Conservation (phyloP, 2,888 invertebrate species). For the Phaedon cochleariae region DNA sequence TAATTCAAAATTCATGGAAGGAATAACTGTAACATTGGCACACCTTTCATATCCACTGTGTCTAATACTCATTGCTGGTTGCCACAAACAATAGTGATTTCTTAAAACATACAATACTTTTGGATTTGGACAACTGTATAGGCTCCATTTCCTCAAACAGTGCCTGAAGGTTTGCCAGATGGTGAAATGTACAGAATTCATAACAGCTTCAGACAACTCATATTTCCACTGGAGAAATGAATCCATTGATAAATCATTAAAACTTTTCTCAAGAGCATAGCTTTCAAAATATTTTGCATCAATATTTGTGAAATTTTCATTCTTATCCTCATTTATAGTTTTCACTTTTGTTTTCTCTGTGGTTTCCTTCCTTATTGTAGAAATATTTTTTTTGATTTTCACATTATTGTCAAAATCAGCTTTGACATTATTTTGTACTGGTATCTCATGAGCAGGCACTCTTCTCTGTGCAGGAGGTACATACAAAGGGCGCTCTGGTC, state of each 20-base stretch:
- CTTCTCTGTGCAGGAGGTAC: conserved; percentile 59
- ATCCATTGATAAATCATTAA: not conserved
- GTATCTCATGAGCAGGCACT: conserved; percentile 28
- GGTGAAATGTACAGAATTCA: not conserved
- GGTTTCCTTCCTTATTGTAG: conserved; percentile 13
- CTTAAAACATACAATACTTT: conserved; percentile 30
- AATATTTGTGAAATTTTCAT: conserved; percentile 3
- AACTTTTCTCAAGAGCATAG: not conserved
- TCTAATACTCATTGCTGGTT: conserved; percentile 30
- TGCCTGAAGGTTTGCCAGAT: conserved; percentile 5
- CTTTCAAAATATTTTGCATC: conserved; percentile 3
- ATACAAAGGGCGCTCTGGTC: conserved; percentile 58
- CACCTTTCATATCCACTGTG: conserved; percentile 29
- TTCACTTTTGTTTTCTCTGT: conserved; percentile 12
- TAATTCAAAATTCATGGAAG: conserved; percentile 21
- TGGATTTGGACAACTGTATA: conserved; percentile 18
- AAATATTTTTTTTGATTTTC: conserved; percentile 21
- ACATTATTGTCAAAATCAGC: conserved; percentile 12
- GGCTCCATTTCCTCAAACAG: conserved; percentile 4
- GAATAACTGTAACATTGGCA: conserved; percentile 28
- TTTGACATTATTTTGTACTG: conserved; percentile 29
- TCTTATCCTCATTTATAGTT: conserved; percentile 5
- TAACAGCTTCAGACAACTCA: conserved; percentile 18
- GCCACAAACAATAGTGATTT: conserved; percentile 34
- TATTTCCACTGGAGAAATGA: conserved; percentile 24